Evolutionary conservation across 2,797 vertebrate genomes (phyloP), one percentile per base, ranked within the genome.

Genomic region (Poliocrania exsul): DNA sequence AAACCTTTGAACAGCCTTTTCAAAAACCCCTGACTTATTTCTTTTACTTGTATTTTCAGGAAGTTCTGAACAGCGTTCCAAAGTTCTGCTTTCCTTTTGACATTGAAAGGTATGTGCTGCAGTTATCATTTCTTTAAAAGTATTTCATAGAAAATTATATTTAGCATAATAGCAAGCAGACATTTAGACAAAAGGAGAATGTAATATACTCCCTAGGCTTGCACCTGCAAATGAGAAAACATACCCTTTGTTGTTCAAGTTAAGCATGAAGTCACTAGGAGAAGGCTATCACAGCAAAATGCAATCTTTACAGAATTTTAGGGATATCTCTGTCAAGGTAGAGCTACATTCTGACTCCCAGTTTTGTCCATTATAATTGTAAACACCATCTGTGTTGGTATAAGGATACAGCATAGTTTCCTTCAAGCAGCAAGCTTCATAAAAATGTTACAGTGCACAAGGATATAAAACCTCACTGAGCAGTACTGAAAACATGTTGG

Each of bases 11-110:
- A 72, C 89, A 83, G 31, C 38, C n/a, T 53, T 90, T 96, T 83
- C 29, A 75, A 21, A 58, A 65, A 25, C 28, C 28, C 21, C 4
- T 96, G 74, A 96, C 65, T 71, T 8, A 16, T 86, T 96, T 93
- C 54, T 90, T 73, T 33, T 53, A 33, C 95, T 96, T 98, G 15
- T 67, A 15, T 97, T 98, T 97, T 50, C 95, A 99, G 99, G 99
- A 99, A 97, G 98, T 99, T 87, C 98, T 99, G 86, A 99, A 98
- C 98, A 99, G 98, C 4, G 97, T 99, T 96, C 99, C 99, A 81
- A 99, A 99, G 98, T 99, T 99, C 98, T 99, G 99, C 98, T 99
- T 99, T 98, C 99, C 99, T 83, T 99, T 99, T 98, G 99, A 99
- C 79, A 69, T 99, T 96, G 99, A 99, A 98, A 99, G 99, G 99